These are phyloP conservation scores for Procambarus virginalis DNA, from an alignment of 1,140 invertebrate species.

Conservation along the genomic window DNA sequence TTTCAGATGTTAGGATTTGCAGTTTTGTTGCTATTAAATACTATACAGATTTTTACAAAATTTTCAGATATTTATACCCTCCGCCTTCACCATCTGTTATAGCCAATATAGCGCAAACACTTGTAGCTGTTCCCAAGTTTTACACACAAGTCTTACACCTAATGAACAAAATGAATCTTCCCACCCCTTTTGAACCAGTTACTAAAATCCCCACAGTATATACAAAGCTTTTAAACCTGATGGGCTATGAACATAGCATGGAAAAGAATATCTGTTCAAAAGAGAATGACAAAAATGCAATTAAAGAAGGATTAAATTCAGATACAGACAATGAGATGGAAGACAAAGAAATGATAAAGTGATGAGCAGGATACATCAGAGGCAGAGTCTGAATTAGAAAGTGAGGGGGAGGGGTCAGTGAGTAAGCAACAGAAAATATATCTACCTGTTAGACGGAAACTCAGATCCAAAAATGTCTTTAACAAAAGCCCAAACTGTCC, in stretches of 20 bases:
- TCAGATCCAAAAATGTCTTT: conserved; percentile 76
- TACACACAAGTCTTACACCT: conserved; percentile 92
- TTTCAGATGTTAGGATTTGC: no score
- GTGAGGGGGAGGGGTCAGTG: conserved; percentile 78
- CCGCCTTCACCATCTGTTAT: conserved; percentile 83
- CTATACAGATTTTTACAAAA: not conserved
- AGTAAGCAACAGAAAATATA: conserved; percentile 72
- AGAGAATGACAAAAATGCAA: not conserved
- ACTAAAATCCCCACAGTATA: conserved; percentile 68
- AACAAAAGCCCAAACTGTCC: conserved; percentile 80
- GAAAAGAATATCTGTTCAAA: conserved; percentile 43
- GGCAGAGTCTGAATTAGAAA: conserved; percentile 87
- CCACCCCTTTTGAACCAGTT: conserved; percentile 85
- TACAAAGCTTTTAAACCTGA: conserved; percentile 57
- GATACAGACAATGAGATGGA: conserved; percentile 71
- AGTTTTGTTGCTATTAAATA: no score
- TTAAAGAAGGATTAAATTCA: conserved; percentile 62
- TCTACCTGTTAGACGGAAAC: conserved; percentile 78
- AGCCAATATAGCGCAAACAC: conserved; percentile 84
- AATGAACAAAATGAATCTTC: conserved; percentile 96
- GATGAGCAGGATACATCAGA: conserved; percentile 27
- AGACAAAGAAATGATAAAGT: not conserved
- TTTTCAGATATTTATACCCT: conserved; percentile 77
- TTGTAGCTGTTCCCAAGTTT: conserved; percentile 85
- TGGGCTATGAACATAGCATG: conserved; percentile 59